A percentile compares a stretch with the other conserved stretches of the same genome.
Evolutionary conservation across 2,888 invertebrate genomes (phyloP).

Genomic region (Eupithecia exiguata): DNA sequence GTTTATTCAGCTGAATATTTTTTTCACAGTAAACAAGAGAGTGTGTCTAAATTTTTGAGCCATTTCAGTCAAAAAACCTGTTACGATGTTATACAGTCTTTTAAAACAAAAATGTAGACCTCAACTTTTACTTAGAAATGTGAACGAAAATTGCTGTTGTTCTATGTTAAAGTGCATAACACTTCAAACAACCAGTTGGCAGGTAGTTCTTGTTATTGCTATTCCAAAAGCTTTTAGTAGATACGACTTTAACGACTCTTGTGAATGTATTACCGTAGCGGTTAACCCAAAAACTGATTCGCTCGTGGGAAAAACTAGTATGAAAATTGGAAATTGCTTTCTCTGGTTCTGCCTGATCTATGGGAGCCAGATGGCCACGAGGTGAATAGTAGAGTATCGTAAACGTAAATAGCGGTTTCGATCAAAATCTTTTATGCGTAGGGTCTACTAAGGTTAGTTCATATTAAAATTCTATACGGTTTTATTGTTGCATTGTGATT

Average conservation of each 20-base stretch:
- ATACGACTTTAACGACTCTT: conserved; percentile 24
- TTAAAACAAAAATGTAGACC: no score
- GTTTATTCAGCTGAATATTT: conserved; percentile 9
- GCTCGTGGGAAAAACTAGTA: conserved; percentile 29
- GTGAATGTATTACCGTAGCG: conserved; percentile 15
- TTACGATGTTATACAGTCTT: no score
- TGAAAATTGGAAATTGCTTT: conserved; percentile 31
- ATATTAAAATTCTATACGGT: conserved; percentile 18
- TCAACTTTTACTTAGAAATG: not conserved
- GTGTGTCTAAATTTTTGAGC: not conserved
- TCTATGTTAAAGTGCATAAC: not conserved
- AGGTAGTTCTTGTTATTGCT: conserved; percentile 22
- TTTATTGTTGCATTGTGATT: conserved; percentile 13
- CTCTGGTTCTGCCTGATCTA: conserved; percentile 19
- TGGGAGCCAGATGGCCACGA: not conserved
- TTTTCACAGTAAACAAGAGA: not conserved
- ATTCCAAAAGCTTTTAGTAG: conserved; percentile 29
- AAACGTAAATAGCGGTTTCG: conserved; percentile 17
- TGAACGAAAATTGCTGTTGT: not conserved
- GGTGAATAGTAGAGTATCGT: conserved; percentile 16
- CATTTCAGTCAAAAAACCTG: not conserved
- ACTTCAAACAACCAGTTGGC: conserved; percentile 12
- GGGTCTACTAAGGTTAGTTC: conserved; percentile 15
- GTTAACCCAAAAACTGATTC: conserved; percentile 26
- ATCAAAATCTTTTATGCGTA: conserved; percentile 27